These are phyloP conservation scores for Abrostola triplasia DNA, from an alignment of 2,888 invertebrate genomes.

Conservation along the genomic window DNA sequence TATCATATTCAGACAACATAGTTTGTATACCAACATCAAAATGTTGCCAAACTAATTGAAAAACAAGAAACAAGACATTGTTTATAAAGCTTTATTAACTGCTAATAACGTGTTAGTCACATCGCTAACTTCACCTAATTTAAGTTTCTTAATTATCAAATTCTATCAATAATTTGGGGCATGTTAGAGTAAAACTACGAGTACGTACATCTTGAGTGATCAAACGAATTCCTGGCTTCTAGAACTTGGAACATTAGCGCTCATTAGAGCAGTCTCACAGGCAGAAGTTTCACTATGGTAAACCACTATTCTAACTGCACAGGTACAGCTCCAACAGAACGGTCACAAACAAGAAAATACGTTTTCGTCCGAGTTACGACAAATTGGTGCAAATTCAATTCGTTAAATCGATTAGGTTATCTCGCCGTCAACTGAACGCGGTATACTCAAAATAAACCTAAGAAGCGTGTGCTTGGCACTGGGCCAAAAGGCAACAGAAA, in stretches of 20 bases:
- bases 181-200: constrained; percentile 31
- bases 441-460: constrained; percentile 56
- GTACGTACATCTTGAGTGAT: constrained; percentile 60
- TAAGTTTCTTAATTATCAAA: constrained; percentile 48
- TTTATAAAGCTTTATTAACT: constrained; percentile 37
- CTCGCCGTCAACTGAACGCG: constrained; percentile 73
- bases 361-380: constrained; percentile 45
- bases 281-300: constrained; percentile 26
- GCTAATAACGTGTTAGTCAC: constrained; percentile 18
- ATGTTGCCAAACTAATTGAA: constrained; percentile 4
- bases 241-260: constrained; percentile 23
- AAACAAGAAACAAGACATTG: constrained; percentile 23
- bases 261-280: constrained; percentile 14
- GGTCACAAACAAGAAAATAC: constrained; percentile 9
- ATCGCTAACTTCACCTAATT: constrained; percentile 30
- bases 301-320: constrained; percentile 27
- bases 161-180: constrained; percentile 45
- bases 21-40: constrained; percentile 6
- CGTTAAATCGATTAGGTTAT: constrained; percentile 74
- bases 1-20: background rate
- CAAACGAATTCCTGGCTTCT: constrained; percentile 34
- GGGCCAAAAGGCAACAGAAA: constrained; percentile 45
- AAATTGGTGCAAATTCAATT: constrained; percentile 63
- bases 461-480: constrained; percentile 38
- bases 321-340: constrained; percentile 8